Conservation (phyloP, 2,113 vertebrate species). For the Podocnemis expansa region DNA sequence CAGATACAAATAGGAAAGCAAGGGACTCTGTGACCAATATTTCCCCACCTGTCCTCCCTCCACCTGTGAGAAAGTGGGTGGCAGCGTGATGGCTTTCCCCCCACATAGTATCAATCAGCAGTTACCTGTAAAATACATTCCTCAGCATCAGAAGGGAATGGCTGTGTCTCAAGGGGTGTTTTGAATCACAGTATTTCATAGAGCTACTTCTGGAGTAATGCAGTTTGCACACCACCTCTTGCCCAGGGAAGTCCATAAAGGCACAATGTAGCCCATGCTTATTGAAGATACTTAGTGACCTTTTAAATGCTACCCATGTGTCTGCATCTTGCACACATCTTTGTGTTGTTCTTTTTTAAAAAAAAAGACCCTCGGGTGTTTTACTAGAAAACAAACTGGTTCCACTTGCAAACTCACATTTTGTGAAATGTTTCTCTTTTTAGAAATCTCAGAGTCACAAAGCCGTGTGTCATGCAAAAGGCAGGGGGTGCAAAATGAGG, state of each 20-base stretch:
- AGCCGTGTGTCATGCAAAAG: not conserved
- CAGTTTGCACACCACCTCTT: not conserved
- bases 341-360: not conserved
- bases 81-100: not conserved
- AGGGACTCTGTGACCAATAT: not conserved
- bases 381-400: not conserved
- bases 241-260: not conserved
- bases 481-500: not conserved
- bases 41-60: not conserved
- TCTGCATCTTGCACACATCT: not conserved
- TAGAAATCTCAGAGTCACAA: not conserved
- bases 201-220: not conserved
- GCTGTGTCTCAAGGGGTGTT: not conserved
- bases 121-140: not conserved
- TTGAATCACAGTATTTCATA: rapidly evolving
- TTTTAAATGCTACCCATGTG: rapidly evolving
- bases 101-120: not conserved
- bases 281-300: not conserved
- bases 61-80: not conserved
- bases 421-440: not conserved
- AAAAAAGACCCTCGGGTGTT: not conserved
- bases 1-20: not conserved
- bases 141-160: not conserved
- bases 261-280: not conserved
- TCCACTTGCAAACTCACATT: not conserved